Evolutionary conservation across 2,888 invertebrate species (phyloP).

Genomic region (Macrosoma leucophasiata): DNA sequence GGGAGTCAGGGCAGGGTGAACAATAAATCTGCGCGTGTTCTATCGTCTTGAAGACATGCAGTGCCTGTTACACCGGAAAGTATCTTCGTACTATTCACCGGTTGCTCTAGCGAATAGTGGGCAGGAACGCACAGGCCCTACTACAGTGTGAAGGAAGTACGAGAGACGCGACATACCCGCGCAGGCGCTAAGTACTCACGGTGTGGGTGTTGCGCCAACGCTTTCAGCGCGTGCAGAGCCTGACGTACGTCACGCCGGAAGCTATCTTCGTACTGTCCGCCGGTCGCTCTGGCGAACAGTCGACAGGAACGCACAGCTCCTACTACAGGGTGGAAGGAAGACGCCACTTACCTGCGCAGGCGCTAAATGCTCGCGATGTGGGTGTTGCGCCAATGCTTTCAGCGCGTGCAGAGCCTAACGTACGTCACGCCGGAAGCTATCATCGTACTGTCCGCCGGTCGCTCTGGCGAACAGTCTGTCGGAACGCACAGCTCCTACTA

Average conservation of each 20-base stretch:
- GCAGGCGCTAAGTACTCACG: constrained; percentile 86
- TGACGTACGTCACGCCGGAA: constrained; percentile 88
- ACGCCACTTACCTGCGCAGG: constrained; percentile 86
- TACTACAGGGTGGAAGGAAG: no score
- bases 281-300: constrained; percentile 89
- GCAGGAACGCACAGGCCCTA: no score
- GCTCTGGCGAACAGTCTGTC: constrained; percentile 88
- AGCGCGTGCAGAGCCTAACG: constrained; percentile 87
- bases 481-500: constrained; percentile 95
- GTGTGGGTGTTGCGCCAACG: constrained; percentile 80
- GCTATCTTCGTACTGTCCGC: constrained; percentile 91
- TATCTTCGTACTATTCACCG: no score
- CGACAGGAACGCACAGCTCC: constrained; percentile 92
- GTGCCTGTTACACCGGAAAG: no score
- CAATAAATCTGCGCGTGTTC: no score
- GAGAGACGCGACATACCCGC: no score
- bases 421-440: constrained; percentile 88
- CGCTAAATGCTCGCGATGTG: constrained; percentile 83
- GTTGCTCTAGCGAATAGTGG: no score
- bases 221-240: constrained; percentile 86
- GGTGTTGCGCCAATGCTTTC: constrained; percentile 81
- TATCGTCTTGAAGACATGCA: no score
- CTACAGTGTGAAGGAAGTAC: no score
- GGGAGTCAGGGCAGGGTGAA: no score
- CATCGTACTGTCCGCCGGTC: constrained; percentile 92